Evolutionary conservation across 2,113 vertebrate genomes (phyloP).

Genomic region (Thamnophis sirtalis): DNA sequence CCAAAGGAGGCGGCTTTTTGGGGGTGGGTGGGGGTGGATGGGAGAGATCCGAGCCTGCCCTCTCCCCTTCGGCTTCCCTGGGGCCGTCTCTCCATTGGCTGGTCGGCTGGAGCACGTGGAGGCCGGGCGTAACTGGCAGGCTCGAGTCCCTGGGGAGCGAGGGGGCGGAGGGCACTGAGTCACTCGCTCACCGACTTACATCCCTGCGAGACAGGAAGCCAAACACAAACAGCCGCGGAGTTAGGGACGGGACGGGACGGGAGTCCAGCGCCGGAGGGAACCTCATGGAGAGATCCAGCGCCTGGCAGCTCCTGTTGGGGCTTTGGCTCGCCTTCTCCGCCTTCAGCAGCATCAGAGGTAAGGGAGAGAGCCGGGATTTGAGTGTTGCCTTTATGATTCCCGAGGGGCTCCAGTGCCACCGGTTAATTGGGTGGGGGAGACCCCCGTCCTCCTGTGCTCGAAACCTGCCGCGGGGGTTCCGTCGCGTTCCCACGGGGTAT

Average conservation of each 20-base stretch:
- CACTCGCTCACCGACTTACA: not conserved
- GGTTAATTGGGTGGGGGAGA: not conserved
- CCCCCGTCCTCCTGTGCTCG: not conserved
- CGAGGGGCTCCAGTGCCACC: not conserved
- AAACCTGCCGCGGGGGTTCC: not conserved
- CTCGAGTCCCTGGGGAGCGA: not conserved
- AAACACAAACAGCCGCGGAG: not conserved
- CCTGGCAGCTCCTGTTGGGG: constrained; percentile 3
- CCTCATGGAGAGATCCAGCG: constrained; percentile 27
- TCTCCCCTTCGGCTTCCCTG: not conserved
- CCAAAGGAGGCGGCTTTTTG: not conserved
- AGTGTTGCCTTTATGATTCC: no score
- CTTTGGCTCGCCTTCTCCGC: not conserved
- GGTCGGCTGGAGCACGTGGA: not conserved
- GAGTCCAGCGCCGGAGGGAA: not conserved
- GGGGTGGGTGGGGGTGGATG: not conserved
- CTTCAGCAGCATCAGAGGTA: constrained; percentile 32
- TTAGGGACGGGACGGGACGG: not conserved
- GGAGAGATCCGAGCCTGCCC: not conserved
- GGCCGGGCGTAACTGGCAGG: constrained; percentile 17
- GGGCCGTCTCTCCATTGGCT: not conserved
- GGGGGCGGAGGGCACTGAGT: not conserved
- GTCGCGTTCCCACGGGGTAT: not conserved
- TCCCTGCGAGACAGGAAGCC: not conserved
- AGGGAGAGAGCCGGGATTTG: not conserved